Percentiles rank a stretch among this genome's conserved stretches.
These are phyloP conservation scores for Thermophis baileyi DNA, from an alignment of 2,113 vertebrate genomes.

Conservation along the genomic window DNA sequence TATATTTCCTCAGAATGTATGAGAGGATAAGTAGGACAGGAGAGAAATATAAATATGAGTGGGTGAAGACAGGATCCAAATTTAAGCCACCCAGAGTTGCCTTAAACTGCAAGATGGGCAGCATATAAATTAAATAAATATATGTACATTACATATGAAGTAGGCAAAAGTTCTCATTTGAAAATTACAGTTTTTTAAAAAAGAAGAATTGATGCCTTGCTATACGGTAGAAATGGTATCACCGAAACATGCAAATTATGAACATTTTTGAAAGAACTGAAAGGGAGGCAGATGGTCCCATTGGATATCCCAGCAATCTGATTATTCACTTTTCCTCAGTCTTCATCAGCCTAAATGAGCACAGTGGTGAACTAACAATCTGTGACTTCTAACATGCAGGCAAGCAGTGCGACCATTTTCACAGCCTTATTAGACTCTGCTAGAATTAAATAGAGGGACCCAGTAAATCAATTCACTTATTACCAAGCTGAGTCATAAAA, in stretches of 20 bases:
- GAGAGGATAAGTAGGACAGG: slow-evolving; percentile 7
- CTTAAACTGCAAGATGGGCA: not conserved
- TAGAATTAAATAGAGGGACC: not conserved
- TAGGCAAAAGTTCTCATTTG: not conserved
- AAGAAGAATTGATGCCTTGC: not conserved
- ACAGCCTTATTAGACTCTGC: not conserved
- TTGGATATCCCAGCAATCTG: slow-evolving; percentile 8
- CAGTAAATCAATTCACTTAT: not conserved
- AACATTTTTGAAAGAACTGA: slow-evolving; percentile 9
- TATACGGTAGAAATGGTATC: not conserved
- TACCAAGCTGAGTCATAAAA: not conserved
- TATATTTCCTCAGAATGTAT: not conserved
- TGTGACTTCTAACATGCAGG: slow-evolving; percentile 7
- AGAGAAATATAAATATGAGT: not conserved
- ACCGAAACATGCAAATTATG: not conserved
- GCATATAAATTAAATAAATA: not conserved
- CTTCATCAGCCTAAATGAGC: slow-evolving; percentile 23
- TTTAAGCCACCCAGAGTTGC: not conserved
- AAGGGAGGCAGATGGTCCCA: slow-evolving; percentile 14
- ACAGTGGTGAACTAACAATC: slow-evolving; percentile 7
- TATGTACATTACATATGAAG: slow-evolving; percentile 25
- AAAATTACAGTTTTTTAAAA: not conserved
- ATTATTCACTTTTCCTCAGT: slow-evolving; percentile 27
- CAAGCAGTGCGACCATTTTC: not conserved
- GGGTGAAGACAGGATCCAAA: not conserved